Percentiles rank a stretch among this genome's conserved stretches.
These are phyloP conservation scores for Sipha flava DNA, from an alignment of 1,140 invertebrate species.

Conservation along the genomic window DNA sequence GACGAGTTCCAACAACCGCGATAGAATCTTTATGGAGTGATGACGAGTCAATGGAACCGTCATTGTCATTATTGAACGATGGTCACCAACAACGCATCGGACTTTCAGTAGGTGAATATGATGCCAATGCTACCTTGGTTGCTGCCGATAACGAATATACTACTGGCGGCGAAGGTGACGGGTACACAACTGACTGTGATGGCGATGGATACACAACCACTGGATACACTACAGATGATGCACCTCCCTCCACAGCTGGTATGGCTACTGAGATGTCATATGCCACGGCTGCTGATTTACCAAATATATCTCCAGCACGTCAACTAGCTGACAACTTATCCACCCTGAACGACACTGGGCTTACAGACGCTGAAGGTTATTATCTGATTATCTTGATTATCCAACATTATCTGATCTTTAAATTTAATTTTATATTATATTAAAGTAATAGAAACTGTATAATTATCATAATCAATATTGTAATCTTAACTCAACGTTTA, in stretches of 20 bases:
- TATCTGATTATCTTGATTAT: not conserved
- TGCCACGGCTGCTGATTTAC: not conserved
- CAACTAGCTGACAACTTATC: conserved; percentile 59
- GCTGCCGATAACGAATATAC: conserved; percentile 49
- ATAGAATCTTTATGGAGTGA: conserved; percentile 71
- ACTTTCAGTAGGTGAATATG: conserved; percentile 39
- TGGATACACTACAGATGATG: conserved; percentile 73
- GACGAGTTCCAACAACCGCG: conserved; percentile 44
- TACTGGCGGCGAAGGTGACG: conserved; percentile 42
- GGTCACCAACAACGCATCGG: conserved; percentile 43
- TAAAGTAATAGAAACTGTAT: not conserved
- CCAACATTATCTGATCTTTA: too few relatives aligned
- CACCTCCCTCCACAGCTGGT: conserved; percentile 50
- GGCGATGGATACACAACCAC: conserved; percentile 52
- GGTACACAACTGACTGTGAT: conserved; percentile 48
- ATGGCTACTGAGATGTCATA: not conserved
- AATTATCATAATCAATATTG: not conserved
- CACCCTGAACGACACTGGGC: conserved; percentile 72
- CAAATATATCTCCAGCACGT: not conserved
- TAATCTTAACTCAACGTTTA: not conserved
- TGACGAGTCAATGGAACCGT: conserved; percentile 51
- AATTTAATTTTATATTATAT: too few relatives aligned
- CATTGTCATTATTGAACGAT: conserved; percentile 40
- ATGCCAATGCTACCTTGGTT: conserved; percentile 60
- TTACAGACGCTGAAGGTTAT: conserved; percentile 70